Conservation (phyloP, 1,140 invertebrate species). For the Hyles euphorbiae region DNA sequence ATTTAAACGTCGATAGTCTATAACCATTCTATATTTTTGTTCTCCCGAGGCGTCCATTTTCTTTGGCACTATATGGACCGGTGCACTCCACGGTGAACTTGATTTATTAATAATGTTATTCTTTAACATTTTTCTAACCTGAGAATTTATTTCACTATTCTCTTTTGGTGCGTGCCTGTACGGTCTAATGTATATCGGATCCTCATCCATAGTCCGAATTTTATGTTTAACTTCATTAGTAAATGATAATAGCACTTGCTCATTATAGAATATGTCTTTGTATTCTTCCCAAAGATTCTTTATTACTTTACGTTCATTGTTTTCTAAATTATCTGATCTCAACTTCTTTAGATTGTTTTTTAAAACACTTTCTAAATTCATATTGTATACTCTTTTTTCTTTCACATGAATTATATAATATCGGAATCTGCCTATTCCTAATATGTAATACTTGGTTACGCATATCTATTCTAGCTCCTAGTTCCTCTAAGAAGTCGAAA, state of each 20-base stretch:
- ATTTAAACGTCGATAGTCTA: conserved; percentile 12
- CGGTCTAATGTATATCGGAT: conserved; percentile 9
- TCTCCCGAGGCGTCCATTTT: conserved; percentile 13
- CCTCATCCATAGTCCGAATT: conserved; percentile 8
- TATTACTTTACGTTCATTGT: conserved; percentile 23
- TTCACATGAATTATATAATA: conserved; percentile 12
- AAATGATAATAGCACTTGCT: conserved; percentile 24
- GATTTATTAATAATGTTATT: conserved; percentile 7
- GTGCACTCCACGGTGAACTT: conserved; percentile 12
- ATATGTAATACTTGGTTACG: conserved; percentile 18
- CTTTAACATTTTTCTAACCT: conserved; percentile 7
- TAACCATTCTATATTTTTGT: conserved; percentile 10
- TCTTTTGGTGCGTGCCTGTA: conserved; percentile 2
- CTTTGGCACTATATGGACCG: conserved; percentile 14
- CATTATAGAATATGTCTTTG: conserved; percentile 32
- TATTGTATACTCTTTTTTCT: conserved; percentile 10
- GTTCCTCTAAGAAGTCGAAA: conserved; percentile 24
- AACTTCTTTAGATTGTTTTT: conserved; percentile 24
- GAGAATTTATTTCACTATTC: conserved; percentile 8
- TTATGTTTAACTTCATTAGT: conserved; percentile 18
- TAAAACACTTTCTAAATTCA: conserved; percentile 7
- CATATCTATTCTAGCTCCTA: conserved; percentile 26
- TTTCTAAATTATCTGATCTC: conserved; percentile 24
- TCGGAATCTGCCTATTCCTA: conserved; percentile 16
- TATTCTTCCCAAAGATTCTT: conserved; percentile 27